Evolutionary conservation across 1,140 invertebrate genomes (phyloP).

Genomic region (Aphelenchoides besseyi): DNA sequence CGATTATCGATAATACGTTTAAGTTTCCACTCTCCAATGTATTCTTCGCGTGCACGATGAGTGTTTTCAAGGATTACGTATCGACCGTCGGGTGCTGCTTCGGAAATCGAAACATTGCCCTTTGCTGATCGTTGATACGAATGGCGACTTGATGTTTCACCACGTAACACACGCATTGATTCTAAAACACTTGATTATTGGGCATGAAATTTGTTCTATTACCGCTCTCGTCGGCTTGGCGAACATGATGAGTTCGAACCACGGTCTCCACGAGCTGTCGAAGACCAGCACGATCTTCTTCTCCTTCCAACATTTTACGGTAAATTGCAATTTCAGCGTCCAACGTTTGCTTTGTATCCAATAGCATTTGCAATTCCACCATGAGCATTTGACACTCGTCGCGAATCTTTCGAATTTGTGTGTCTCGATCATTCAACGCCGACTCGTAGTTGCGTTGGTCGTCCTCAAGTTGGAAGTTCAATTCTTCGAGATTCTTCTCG

Average conservation of each 20-base stretch:
- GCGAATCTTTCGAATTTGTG: slow-evolving; percentile 62
- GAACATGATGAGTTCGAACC: slow-evolving; percentile 57
- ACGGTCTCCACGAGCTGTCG: slow-evolving; percentile 59
- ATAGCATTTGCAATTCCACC: slow-evolving; percentile 64
- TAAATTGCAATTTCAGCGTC: slow-evolving; percentile 63
- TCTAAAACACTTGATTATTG: slow-evolving; percentile 34
- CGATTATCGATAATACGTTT: slow-evolving; percentile 59
- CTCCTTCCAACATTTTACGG: slow-evolving; percentile 63
- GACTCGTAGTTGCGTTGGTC: slow-evolving; percentile 62
- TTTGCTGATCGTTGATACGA: slow-evolving; percentile 67
- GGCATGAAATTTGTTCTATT: not conserved
- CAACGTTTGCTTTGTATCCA: slow-evolving; percentile 64
- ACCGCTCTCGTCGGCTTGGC: slow-evolving; percentile 54
- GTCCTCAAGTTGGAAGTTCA: slow-evolving; percentile 65
- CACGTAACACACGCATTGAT: slow-evolving; percentile 63
- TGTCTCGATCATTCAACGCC: slow-evolving; percentile 59
- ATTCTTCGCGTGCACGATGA: slow-evolving; percentile 57
- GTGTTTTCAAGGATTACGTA: slow-evolving; percentile 59
- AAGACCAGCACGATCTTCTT: slow-evolving; percentile 60
- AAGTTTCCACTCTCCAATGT: slow-evolving; percentile 62
- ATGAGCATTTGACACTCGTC: slow-evolving; percentile 64
- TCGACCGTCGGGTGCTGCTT: slow-evolving; percentile 33
- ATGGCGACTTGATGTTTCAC: slow-evolving; percentile 66
- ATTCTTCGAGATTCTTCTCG: slow-evolving; percentile 65
- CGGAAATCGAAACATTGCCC: slow-evolving; percentile 60